phyloP scores from a whole-genome alignment of 2,888 invertebrate species.

The Heteromurus nitidus region DNA sequence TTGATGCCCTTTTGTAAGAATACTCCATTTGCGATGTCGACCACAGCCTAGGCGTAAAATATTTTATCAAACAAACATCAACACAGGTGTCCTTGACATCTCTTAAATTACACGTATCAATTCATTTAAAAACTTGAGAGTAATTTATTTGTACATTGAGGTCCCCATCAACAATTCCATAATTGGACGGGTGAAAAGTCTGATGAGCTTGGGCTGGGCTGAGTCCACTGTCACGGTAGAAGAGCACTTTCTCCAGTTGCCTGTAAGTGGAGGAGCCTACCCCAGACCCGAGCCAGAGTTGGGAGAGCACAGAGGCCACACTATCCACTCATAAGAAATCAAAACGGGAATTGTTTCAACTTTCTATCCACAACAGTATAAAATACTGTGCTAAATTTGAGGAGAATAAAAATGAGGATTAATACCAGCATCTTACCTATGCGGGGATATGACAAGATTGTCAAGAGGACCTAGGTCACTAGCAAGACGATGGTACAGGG shows the following conservation, averaged over 20 bases:
- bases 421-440: too few relatives aligned
- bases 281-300: conserved; percentile 74
- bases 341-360: conserved; percentile 26
- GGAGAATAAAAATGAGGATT: not conserved
- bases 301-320: conserved; percentile 74
- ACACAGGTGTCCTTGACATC: not conserved
- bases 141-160: conserved; percentile 33
- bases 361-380: not conserved
- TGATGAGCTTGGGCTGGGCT: conserved; percentile 72
- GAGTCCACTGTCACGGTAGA: conserved; percentile 74
- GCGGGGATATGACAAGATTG: conserved; percentile 73
- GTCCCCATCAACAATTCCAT: conserved; percentile 42
- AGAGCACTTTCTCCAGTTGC: conserved; percentile 73
- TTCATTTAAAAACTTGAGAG: conserved; percentile 7
- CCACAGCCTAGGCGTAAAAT: conserved; percentile 67
- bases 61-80: conserved; percentile 8
- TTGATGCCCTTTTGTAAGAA: conserved; percentile 72
- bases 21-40: conserved; percentile 71
- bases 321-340: conserved; percentile 66
- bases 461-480: conserved; percentile 69
- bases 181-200: conserved; percentile 67
- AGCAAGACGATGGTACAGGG: conserved; percentile 73
- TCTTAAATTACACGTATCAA: too few relatives aligned
- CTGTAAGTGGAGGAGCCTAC: conserved; percentile 73
- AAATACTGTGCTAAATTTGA: not conserved